Evolutionary conservation across 2,113 vertebrate genomes (phyloP), one percentile per base, ranked within the genome.

Genomic region (Zootoca vivipara): DNA sequence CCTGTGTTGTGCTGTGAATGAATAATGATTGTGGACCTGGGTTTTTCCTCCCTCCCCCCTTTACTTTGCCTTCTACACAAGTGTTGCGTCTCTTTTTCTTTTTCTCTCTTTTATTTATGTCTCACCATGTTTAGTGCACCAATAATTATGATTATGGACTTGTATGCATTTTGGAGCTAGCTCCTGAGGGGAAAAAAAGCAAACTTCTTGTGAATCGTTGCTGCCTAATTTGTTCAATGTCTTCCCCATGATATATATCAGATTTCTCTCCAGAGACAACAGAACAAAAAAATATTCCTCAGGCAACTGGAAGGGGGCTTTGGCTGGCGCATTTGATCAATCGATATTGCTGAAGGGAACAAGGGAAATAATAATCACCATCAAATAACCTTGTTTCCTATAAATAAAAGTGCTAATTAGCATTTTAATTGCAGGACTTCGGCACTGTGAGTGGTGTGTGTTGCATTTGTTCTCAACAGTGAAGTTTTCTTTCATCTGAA

Each of bases 341-440:
- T 88, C 22, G 1, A 35, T 78, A 79, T 46, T 87, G 22, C 46
- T 88, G 80, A 85, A 91, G 69, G 75, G 46, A 90, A 13, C 3
- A 89, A 42, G 30, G 67, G 52, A 93, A 94, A 93, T 88, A n/a
- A 62, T 69, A 83, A 89, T 94, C 91, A 77, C 90, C 94, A 88
- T 85, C 90, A 92, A 92, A 94, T 90, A 91, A 81, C 24, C 26
- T 89, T 93, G 85, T 84, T 89, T 62, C 13, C 90, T 91, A 84
- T 88, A 95, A 92, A 93, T 91, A 86, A 92, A 91, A 92, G 5
- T 80, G 81, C 80, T 95, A 91, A 95, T 95, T 93, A 94, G 64
- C 83, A 88, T 92, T 92, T 93, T 94, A 93, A 94, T 91, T 89
- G 81, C 58, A 83, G 35, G 40, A 85, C 24, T 91, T 90, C 35